These are phyloP conservation scores for Nycticebus coucang DNA, from an alignment of 2,113 vertebrate genomes.

Conservation along the genomic window DNA sequence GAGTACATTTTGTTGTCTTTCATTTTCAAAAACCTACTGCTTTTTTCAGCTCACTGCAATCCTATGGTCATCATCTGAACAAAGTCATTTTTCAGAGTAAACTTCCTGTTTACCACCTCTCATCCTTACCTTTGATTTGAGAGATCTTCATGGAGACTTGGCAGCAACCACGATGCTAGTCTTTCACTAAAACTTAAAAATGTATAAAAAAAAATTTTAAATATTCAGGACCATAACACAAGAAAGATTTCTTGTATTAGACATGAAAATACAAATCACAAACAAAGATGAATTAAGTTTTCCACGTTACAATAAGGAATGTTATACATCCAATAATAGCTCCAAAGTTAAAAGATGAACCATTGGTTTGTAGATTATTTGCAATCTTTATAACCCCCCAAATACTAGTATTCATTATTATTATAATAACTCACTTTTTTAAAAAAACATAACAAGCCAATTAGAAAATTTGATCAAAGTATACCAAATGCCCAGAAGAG, in stretches of 20 bases:
- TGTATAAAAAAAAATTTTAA: neutral
- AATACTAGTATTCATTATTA: too few relatives aligned
- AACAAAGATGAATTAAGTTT: neutral
- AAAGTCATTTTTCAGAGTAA: neutral
- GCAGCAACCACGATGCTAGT: neutral
- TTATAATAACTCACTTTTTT: neutral
- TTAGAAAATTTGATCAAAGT: neutral
- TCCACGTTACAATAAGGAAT: neutral
- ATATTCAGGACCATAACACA: neutral
- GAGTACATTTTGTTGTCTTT: neutral
- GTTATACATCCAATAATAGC: neutral
- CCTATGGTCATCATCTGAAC: neutral
- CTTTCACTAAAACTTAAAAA: neutral
- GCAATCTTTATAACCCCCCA: neutral
- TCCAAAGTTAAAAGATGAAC: neutral
- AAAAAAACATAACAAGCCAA: neutral
- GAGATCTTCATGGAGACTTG: neutral
- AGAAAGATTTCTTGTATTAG: neutral
- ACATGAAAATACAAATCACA: neutral
- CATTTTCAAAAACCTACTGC: neutral
- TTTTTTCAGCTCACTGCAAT: neutral
- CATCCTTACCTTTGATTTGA: too few relatives aligned
- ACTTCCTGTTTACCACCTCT: too few relatives aligned
- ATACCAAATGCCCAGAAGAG: neutral
- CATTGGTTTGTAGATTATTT: neutral